These are phyloP conservation scores for Anoncus sp. DNA, from an alignment of 2,888 invertebrate genomes.

Conservation along the genomic window DNA sequence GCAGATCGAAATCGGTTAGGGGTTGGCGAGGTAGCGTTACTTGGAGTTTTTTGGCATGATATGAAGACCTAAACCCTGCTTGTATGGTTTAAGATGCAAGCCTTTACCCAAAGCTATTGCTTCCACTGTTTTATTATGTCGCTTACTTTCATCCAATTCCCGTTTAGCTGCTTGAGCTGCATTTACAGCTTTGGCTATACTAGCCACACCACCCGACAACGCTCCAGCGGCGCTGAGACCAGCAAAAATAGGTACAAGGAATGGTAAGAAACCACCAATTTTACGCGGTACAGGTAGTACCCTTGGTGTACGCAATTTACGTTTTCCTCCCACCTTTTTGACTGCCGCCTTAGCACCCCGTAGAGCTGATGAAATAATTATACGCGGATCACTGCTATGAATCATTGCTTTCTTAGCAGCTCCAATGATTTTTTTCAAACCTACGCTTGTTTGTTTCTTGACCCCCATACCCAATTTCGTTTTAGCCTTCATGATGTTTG, in stretches of 20 bases:
- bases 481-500: not conserved
- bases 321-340: not conserved
- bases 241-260: not conserved
- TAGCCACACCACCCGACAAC: not conserved
- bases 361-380: not conserved
- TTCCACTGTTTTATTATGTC: no score
- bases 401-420: not conserved
- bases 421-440: not conserved
- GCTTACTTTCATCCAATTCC: no score
- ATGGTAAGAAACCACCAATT: conserved; percentile 8
- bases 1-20: not conserved
- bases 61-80: conserved; percentile 54
- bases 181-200: not conserved
- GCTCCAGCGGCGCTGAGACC: conserved; percentile 21
- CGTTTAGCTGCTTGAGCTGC: conserved; percentile 17
- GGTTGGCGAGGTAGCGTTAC: not conserved
- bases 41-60: not conserved
- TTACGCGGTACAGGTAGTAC: not conserved
- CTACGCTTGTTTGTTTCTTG: not conserved
- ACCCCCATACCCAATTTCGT: not conserved
- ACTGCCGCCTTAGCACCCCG: not conserved
- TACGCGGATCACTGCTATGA: not conserved
- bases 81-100: conserved; percentile 67
- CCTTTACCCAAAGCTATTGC: no score
- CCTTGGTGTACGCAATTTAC: conserved; percentile 1